phyloP scores from a whole-genome alignment of 2,797 vertebrate genomes.

The Babyrousa celebensis region DNA sequence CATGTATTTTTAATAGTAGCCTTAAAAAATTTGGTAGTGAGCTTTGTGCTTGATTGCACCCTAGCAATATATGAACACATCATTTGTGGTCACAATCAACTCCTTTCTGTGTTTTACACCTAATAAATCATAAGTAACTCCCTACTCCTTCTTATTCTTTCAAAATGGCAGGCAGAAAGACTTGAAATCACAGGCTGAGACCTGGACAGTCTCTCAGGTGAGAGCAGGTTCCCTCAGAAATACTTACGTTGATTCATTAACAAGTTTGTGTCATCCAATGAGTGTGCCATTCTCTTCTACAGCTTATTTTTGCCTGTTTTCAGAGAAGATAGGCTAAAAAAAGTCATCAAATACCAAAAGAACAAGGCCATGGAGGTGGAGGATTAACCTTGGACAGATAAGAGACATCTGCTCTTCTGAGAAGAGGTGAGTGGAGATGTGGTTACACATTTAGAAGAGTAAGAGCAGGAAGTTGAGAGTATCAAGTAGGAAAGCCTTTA shows the following conservation, averaged over 20 bases:
- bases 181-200: not conserved
- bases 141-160: not conserved
- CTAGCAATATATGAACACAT: not conserved
- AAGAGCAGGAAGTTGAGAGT: not conserved
- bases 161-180: constrained; percentile 4
- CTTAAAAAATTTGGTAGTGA: not conserved
- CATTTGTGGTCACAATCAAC: not conserved
- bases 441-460: not conserved
- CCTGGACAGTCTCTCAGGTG: not conserved
- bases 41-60: not conserved
- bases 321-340: constrained; percentile 21
- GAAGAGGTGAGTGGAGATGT: not conserved
- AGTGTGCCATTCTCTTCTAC: not conserved
- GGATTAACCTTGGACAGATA: not conserved
- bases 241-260: not conserved
- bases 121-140: constrained; percentile 12
- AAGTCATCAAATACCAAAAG: not conserved
- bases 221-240: constrained; percentile 5
- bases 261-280: not conserved
- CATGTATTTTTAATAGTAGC: not conserved
- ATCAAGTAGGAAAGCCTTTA: constrained; percentile 13
- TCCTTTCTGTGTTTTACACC: not conserved
- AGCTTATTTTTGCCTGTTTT: constrained; percentile 16
- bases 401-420: not conserved
- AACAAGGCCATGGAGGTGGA: not conserved